A percentile compares a stretch with the other conserved stretches of the same genome.
phyloP scores from a whole-genome alignment of 2,797 vertebrate species.

The Onychomys torridus region DNA sequence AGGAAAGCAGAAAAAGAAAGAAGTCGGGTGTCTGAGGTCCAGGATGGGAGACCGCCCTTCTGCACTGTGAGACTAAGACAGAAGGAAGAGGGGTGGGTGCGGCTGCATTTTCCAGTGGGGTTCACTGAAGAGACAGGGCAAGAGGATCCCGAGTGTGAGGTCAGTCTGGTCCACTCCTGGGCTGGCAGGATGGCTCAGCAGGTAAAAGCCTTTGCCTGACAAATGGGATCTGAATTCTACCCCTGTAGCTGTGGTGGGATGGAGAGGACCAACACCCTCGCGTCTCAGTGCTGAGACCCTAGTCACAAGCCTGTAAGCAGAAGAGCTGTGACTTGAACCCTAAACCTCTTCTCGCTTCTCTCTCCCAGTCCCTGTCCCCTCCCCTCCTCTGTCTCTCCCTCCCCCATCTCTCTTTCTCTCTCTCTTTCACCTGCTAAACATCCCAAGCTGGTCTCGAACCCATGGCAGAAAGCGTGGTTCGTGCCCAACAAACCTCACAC shows the following conservation, averaged over 20 bases:
- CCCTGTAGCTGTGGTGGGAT: background rate
- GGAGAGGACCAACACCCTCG: background rate
- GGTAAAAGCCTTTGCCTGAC: background rate
- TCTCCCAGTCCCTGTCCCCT: background rate
- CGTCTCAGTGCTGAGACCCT: background rate
- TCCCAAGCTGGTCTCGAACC: background rate
- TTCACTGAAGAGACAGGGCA: background rate
- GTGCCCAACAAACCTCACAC: background rate
- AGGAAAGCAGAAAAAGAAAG: background rate
- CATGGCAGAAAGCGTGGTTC: background rate
- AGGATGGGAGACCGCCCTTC: background rate
- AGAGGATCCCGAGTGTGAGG: background rate
- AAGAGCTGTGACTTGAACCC: constrained; percentile 24
- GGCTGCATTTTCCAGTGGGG: too few species aligned
- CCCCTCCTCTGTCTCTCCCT: too few species aligned
- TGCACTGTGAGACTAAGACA: background rate
- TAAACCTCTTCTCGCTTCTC: background rate
- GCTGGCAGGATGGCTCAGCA: background rate
- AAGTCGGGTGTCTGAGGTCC: background rate
- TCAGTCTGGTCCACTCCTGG: background rate
- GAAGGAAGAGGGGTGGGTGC: background rate
- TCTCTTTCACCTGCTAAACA: background rate
- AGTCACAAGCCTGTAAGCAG: background rate
- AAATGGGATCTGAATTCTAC: background rate
- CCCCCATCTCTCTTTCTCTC: background rate